Evolutionary conservation across 2,797 vertebrate species (phyloP), one percentile per base, ranked within the genome.

Genomic region (Ctenosaura bakeri): DNA sequence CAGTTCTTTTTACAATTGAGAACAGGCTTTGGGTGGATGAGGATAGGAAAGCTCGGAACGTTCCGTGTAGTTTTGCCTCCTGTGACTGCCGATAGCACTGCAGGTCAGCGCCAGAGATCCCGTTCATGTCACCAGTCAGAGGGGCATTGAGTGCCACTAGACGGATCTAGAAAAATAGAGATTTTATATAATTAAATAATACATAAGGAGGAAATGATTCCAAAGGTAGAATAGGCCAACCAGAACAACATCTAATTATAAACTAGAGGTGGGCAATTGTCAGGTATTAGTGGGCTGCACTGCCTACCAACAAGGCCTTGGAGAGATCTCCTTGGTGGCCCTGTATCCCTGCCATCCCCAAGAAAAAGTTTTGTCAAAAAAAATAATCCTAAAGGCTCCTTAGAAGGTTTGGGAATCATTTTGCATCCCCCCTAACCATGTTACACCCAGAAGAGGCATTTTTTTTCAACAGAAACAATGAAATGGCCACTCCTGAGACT

Each of bases 41-140:
- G 0, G 95, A 91, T 38, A 97, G 95, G 86, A 97, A 95, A 0
- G 95, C 95, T 22, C 94, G 90, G 95, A 97, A 97, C 26, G 96
- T 97, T 12, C 95, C 94, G 0, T 90, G 88, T 59, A 97, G 93
- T 26, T 52, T 82, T 8, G 95, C 94, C 90, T 97, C 95, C 93
- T 94, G 96, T 0, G 96, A 92, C 92, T 97, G 96, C 50, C 91
- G 94, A 94, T 96, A 93, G 92, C 97, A 97, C 91, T 96, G 96
- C 59, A 96, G 93, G 91, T 97, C 96, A 0, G 93, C 96, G 0
- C 96, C 96, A 0, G 94, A 93, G 82, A 97, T 86, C 86, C 97
- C 96, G 0, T 92, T 95, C 94, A 96, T 95, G 5, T 94, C 87
- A 0, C 94, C 95, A 0, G 92, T 6, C 0, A 96, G 93, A 16